Percentiles rank a stretch among this genome's conserved stretches.
Conservation (phyloP, 2,113 vertebrate genomes). For the Anseranas semipalmata region DNA sequence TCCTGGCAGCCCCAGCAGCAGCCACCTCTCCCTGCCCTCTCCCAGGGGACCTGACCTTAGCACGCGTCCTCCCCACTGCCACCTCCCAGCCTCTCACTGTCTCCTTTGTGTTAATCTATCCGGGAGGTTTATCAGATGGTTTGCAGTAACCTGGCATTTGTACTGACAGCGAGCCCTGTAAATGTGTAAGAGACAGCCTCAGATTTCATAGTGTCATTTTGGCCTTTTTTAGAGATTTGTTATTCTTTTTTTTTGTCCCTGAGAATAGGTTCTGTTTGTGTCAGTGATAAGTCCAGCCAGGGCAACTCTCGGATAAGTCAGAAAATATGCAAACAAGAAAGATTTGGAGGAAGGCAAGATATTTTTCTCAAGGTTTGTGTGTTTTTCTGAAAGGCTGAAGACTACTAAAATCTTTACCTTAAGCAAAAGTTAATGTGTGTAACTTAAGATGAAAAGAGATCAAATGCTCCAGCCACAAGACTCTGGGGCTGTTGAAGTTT, state of each 20-base stretch:
- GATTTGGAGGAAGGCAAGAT: background rate
- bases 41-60: background rate
- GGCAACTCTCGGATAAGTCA: background rate
- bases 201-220: background rate
- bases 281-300: background rate
- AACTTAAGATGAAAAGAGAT: slow-evolving; percentile 20
- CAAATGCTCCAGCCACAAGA: background rate
- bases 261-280: background rate
- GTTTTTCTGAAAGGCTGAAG: background rate
- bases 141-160: background rate
- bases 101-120: background rate
- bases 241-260: background rate
- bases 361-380: background rate
- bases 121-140: background rate
- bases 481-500: background rate
- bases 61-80: background rate
- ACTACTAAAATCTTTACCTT: slow-evolving; percentile 40
- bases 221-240: background rate
- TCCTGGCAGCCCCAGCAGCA: background rate
- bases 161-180: background rate
- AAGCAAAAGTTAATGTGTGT: slow-evolving; percentile 19
- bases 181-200: background rate
- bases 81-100: fast-evolving
- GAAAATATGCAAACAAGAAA: background rate
- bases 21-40: background rate